Conservation (phyloP, 2,888 invertebrate genomes). For the Drosophila peninsularis region DNA sequence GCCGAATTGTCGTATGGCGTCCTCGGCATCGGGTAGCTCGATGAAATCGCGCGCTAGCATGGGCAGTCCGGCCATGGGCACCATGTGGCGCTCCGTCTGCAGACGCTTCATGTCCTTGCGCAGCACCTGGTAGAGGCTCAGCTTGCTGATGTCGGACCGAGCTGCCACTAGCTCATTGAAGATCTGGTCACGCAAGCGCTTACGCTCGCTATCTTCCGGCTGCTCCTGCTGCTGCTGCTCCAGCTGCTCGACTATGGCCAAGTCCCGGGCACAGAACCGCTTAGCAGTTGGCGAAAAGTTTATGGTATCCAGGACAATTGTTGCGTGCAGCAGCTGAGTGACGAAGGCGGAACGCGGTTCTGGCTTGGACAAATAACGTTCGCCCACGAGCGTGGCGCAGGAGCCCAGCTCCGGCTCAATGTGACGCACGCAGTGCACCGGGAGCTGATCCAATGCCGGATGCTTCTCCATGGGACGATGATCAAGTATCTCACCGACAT, state of each 20-base stretch:
- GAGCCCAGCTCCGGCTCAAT: slow-evolving; percentile 88
- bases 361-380: slow-evolving; percentile 85
- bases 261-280: slow-evolving; percentile 89
- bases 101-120: slow-evolving; percentile 91
- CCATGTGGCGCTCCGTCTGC: slow-evolving; percentile 85
- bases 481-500: slow-evolving; percentile 88
- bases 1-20: slow-evolving; percentile 86
- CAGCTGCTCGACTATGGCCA: slow-evolving; percentile 86
- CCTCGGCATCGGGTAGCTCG: slow-evolving; percentile 81
- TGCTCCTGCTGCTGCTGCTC: slow-evolving; percentile 85
- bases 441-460: slow-evolving; percentile 74
- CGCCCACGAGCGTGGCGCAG: slow-evolving; percentile 90
- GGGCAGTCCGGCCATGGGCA: slow-evolving; percentile 86
- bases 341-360: slow-evolving; percentile 50
- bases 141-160: slow-evolving; percentile 87
- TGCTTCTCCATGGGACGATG: slow-evolving; percentile 88
- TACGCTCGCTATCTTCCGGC: neutral
- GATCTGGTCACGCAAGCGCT: slow-evolving; percentile 79
- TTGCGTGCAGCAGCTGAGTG: slow-evolving; percentile 79
- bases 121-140: slow-evolving; percentile 89
- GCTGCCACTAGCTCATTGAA: slow-evolving; percentile 87
- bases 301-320: slow-evolving; percentile 92
- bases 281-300: slow-evolving; percentile 89
- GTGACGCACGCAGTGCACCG: slow-evolving; percentile 62
- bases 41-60: slow-evolving; percentile 79